phyloP scores from a whole-genome alignment of 2,888 invertebrate species.

The Pantelozetes paolii region DNA sequence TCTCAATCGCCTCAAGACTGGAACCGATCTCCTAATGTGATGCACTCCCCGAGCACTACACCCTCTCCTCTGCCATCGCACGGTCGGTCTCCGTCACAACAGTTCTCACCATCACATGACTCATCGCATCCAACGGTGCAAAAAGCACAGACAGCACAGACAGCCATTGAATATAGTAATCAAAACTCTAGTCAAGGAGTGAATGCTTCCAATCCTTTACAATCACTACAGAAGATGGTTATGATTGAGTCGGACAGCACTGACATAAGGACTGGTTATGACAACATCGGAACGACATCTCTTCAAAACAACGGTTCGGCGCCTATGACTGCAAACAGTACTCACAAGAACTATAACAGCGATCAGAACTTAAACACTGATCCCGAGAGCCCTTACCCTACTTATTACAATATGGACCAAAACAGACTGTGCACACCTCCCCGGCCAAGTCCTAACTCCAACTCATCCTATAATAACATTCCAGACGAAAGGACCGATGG shows the following conservation, averaged over 20 bases:
- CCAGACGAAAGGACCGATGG: background rate
- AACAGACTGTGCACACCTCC: conserved; percentile 47
- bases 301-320: conserved; percentile 41
- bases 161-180: background rate
- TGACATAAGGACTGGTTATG: conserved; percentile 44
- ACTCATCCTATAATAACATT: background rate
- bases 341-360: conserved; percentile 1
- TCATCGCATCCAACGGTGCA: conserved; percentile 7
- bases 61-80: conserved; percentile 45
- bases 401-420: conserved; percentile 48
- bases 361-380: conserved; percentile 42
- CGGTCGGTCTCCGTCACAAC: conserved; percentile 43
- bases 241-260: conserved; percentile 46
- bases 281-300: conserved; percentile 32
- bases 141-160: background rate
- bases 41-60: conserved; percentile 47
- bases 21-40: conserved; percentile 46
- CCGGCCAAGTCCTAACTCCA: conserved; percentile 37
- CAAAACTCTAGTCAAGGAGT: conserved; percentile 18
- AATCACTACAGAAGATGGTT: conserved; percentile 50
- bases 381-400: conserved; percentile 47
- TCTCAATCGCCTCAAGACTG: conserved; percentile 45
- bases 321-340: conserved; percentile 22
- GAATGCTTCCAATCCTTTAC: conserved; percentile 47
- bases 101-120: conserved; percentile 40